phyloP scores from a whole-genome alignment of 2,113 vertebrate genomes.

The Bubo blakistoni region DNA sequence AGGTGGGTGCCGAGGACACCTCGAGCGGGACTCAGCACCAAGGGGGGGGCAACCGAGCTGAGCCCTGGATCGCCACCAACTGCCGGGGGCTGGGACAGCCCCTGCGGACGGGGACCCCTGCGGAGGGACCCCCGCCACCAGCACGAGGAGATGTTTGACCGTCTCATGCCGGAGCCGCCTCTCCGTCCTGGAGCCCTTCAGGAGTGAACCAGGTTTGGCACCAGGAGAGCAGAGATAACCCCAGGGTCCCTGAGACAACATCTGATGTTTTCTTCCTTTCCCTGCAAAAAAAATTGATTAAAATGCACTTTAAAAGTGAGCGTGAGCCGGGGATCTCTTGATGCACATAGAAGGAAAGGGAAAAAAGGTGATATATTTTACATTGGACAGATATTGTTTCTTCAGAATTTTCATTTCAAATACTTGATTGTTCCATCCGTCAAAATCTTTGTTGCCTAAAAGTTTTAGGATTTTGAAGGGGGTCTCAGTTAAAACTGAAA shows the following conservation, averaged over 20 bases:
- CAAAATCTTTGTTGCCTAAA: background rate
- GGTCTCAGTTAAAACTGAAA: background rate
- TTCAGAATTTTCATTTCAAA: background rate
- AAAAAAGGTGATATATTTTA: background rate
- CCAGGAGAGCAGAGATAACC: background rate
- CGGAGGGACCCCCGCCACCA: background rate
- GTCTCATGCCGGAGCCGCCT: background rate
- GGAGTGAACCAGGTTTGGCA: background rate
- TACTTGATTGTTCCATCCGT: background rate
- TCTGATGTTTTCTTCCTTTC: background rate
- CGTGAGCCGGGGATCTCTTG: background rate
- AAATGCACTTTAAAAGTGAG: background rate
- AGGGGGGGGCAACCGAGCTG: too few species aligned
- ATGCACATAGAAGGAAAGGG: background rate
- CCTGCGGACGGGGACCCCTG: accelerated
- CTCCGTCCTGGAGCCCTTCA: background rate
- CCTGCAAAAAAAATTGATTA: background rate
- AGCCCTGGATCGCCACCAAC: accelerated
- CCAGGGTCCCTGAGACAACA: background rate
- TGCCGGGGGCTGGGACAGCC: background rate
- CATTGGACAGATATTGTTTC: background rate
- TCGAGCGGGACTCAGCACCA: background rate
- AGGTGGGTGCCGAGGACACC: background rate
- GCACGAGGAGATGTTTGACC: background rate
- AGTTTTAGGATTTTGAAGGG: background rate